phyloP scores from a whole-genome alignment of 2,797 vertebrate genomes.

The Lacerta viridis region DNA sequence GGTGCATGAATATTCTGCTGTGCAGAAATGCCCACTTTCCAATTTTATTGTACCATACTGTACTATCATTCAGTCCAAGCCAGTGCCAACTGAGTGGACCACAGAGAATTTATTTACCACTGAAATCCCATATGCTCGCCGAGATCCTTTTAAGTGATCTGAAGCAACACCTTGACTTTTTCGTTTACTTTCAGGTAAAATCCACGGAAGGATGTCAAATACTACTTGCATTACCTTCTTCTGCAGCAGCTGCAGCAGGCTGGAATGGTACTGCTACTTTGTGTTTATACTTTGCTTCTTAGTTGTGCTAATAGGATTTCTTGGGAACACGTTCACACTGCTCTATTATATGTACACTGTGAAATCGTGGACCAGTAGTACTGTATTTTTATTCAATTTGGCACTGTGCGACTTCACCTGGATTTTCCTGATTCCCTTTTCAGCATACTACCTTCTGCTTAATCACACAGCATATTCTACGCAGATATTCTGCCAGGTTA shows the following conservation, averaged over 20 bases:
- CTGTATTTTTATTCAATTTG: conserved; percentile 84
- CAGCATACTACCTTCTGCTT: conserved; percentile 79
- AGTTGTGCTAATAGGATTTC: conserved; percentile 80
- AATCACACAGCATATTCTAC: conserved; percentile 53
- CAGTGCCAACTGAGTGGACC: neutral
- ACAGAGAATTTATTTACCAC: neutral
- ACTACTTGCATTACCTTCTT: conserved; percentile 72
- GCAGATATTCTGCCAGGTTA: conserved; percentile 79
- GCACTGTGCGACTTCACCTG: conserved; percentile 85
- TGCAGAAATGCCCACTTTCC: no score
- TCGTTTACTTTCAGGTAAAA: conserved; percentile 57
- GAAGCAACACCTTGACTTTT: conserved; percentile 51
- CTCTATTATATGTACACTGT: conserved; percentile 77
- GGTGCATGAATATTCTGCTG: no score
- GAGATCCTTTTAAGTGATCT: conserved; percentile 2
- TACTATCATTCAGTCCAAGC: neutral
- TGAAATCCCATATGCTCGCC: neutral
- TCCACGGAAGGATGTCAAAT: conserved; percentile 59
- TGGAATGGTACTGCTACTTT: conserved; percentile 83
- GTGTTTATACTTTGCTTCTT: conserved; percentile 78
- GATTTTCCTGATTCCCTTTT: conserved; percentile 84
- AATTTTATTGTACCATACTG: neutral
- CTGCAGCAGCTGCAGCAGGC: conserved; percentile 75
- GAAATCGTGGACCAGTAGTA: conserved; percentile 79
- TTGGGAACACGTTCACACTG: conserved; percentile 83